phyloP scores from a whole-genome alignment of 2,888 invertebrate species.

The Agrotis segetum region DNA sequence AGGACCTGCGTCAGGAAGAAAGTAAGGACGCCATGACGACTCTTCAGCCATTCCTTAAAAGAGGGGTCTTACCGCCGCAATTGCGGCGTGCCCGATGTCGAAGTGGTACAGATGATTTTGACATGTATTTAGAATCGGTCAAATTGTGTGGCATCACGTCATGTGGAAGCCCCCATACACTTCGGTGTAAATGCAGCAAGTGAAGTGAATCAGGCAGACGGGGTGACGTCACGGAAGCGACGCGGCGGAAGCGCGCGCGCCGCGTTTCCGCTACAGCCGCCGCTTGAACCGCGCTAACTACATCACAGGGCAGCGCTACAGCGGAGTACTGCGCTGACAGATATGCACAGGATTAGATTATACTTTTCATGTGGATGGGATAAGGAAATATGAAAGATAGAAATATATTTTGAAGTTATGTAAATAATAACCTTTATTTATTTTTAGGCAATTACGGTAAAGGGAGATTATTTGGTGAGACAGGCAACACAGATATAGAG shows the following conservation, averaged over 20 bases:
- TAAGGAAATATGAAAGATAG: neutral
- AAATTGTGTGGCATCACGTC: no score
- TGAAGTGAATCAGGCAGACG: conserved; percentile 70
- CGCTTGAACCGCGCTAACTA: conserved; percentile 77
- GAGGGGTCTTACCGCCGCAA: no score
- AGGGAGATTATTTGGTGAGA: no score
- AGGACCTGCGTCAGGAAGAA: no score
- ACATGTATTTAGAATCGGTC: no score
- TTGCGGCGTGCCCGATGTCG: no score
- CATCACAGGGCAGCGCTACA: conserved; percentile 45
- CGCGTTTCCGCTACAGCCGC: conserved; percentile 74
- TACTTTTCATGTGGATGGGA: conserved; percentile 11
- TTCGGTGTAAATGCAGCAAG: conserved; percentile 64
- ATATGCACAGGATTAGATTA: conserved; percentile 31
- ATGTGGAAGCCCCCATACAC: conserved; percentile 9
- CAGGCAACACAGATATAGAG: no score
- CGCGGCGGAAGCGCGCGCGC: conserved; percentile 81
- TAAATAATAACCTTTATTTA: no score
- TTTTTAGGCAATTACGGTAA: no score
- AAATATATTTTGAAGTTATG: no score
- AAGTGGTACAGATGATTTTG: neutral
- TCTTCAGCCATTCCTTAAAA: no score
- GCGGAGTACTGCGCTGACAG: conserved; percentile 4
- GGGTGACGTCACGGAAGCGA: conserved; percentile 81
- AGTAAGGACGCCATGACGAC: no score